Percentiles rank a stretch among this genome's conserved stretches.
Evolutionary conservation across 2,113 vertebrate genomes (phyloP).

Genomic region (Larimichthys polyactis): DNA sequence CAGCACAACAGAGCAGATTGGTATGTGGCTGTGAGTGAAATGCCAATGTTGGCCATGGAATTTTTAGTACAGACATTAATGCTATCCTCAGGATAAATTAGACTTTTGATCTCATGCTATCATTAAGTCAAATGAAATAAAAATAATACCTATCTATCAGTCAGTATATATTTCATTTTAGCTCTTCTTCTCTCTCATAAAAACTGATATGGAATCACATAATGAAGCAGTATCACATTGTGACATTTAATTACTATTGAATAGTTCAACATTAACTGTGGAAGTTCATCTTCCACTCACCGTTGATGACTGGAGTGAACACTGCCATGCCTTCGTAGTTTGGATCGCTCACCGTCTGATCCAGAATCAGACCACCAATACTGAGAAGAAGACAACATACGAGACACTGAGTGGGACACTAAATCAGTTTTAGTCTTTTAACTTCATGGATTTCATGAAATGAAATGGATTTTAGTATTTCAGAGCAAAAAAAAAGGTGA

Average conservation of each 20-base stretch:
- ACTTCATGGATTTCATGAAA: not conserved
- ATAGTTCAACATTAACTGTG: too few species aligned
- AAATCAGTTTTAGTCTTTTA: not conserved
- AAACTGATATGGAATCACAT: not conserved
- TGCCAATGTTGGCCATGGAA: too few species aligned
- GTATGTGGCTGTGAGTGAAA: too few species aligned
- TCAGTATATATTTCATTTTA: too few species aligned
- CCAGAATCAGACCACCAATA: constrained; percentile 92
- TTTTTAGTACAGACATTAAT: too few species aligned
- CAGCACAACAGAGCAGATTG: too few species aligned
- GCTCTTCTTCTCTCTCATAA: not conserved
- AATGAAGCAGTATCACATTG: not conserved
- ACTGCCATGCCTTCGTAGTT: constrained; percentile 92
- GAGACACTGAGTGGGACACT: not conserved
- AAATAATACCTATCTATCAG: too few species aligned
- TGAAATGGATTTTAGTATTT: not conserved
- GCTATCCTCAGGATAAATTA: too few species aligned
- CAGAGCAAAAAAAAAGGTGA: not conserved
- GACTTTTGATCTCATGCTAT: too few species aligned
- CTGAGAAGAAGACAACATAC: constrained; percentile 73
- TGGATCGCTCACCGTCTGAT: constrained; percentile 89
- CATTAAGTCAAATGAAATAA: too few species aligned
- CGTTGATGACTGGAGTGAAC: constrained; percentile 93
- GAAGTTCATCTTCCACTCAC: constrained; percentile 76
- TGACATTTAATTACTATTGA: not conserved